Percentiles rank a stretch among this genome's conserved stretches.
Conservation (phyloP, 2,113 vertebrate species). For the Hepsetus odoe region DNA sequence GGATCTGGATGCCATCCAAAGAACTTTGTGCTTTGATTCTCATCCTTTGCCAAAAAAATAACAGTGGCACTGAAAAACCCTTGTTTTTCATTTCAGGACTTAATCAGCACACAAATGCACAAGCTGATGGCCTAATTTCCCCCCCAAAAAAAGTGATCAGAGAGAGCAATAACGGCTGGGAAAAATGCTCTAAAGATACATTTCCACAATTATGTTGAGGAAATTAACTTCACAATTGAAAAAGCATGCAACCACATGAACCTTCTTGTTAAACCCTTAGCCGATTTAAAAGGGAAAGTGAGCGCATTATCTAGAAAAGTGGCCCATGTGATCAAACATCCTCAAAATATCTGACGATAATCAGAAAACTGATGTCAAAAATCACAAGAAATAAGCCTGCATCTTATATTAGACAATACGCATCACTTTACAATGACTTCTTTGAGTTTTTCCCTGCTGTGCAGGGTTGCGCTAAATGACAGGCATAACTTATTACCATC, state of each 20-base stretch:
- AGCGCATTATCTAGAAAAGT: neutral
- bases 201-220: conserved; percentile 35
- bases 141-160: neutral
- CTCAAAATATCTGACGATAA: neutral
- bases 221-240: conserved; percentile 58
- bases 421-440: no score
- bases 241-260: conserved; percentile 59
- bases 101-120: neutral
- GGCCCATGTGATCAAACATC: neutral
- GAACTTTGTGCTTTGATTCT: neutral
- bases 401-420: no score
- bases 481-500: no score
- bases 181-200: neutral
- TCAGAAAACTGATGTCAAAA: neutral
- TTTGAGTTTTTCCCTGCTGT: no score
- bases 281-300: conserved; percentile 1
- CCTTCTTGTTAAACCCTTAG: conserved; percentile 34
- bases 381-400: neutral
- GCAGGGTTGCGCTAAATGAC: no score
- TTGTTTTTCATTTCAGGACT: neutral
- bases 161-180: no score
- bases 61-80: neutral
- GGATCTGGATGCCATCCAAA: neutral
- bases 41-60: neutral
- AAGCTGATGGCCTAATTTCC: neutral